Conservation (phyloP, 2,888 invertebrate genomes). For the Heliconius ismenius region DNA sequence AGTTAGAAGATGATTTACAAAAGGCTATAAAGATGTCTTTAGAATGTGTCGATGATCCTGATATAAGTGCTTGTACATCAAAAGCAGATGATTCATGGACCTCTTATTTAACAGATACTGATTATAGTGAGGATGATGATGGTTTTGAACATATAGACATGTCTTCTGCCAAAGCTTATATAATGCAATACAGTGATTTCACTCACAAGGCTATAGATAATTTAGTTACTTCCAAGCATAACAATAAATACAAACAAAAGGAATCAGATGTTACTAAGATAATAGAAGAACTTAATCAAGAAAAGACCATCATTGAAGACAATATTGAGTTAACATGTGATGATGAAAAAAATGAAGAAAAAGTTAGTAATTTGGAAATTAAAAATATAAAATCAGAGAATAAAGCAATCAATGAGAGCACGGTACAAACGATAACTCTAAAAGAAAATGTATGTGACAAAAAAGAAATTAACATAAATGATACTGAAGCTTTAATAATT, state of each 20-base stretch:
- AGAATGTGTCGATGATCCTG: slow-evolving; percentile 65
- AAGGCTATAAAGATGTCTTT: slow-evolving; percentile 84
- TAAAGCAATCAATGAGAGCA: slow-evolving; percentile 9
- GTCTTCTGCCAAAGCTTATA: slow-evolving; percentile 86
- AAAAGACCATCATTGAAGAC: slow-evolving; percentile 65
- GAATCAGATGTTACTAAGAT: slow-evolving; percentile 59
- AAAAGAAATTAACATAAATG: slow-evolving; percentile 46
- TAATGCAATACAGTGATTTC: slow-evolving; percentile 89
- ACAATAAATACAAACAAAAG: slow-evolving; percentile 54
- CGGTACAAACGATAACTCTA: slow-evolving; percentile 12
- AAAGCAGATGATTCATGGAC: slow-evolving; percentile 77
- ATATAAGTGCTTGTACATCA: slow-evolving; percentile 57
- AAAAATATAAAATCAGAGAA: slow-evolving; percentile 43
- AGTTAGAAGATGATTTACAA: slow-evolving; percentile 81
- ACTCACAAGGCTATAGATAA: slow-evolving; percentile 86
- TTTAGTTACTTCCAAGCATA: slow-evolving; percentile 68
- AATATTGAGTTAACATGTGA: slow-evolving; percentile 58
- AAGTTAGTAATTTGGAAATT: slow-evolving; percentile 40
- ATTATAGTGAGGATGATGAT: slow-evolving; percentile 66
- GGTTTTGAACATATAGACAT: slow-evolving; percentile 68
- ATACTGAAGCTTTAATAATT: slow-evolving; percentile 60
- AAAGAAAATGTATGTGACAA: slow-evolving; percentile 21
- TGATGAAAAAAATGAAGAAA: slow-evolving; percentile 57
- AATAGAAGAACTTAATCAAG: slow-evolving; percentile 65
- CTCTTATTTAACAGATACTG: slow-evolving; percentile 68